phyloP scores from a whole-genome alignment of 37 sponge, comb jelly and placozoan species.

The Beroe forskalii region DNA sequence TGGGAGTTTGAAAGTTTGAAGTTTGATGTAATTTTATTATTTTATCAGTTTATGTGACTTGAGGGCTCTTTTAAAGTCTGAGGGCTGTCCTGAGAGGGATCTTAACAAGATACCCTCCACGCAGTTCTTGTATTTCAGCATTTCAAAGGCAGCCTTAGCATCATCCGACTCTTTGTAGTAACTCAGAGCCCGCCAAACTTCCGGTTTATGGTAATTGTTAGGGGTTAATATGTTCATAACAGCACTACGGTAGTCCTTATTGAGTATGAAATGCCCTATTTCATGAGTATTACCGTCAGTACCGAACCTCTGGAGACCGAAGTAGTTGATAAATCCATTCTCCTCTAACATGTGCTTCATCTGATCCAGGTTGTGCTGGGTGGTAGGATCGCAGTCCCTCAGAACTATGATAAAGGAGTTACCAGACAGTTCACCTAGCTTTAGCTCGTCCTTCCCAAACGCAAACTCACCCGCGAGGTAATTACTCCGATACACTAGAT shows the following conservation, averaged over 20 bases:
- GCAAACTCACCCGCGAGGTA: conserved; percentile 48
- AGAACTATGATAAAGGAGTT: conserved; percentile 83
- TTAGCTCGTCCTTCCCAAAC: conserved; percentile 72
- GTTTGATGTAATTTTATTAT: conserved; percentile 34
- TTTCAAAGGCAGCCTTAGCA: neutral
- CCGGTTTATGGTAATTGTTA: neutral
- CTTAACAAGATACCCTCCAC: conserved; percentile 1
- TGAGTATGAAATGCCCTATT: neutral
- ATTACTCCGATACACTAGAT: neutral
- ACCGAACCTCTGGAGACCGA: conserved; percentile 97
- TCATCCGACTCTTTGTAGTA: neutral
- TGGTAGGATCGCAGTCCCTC: conserved; percentile 58
- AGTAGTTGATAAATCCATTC: conserved; percentile 92
- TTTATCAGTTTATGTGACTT: no score
- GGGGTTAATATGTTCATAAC: neutral
- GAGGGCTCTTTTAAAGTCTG: neutral
- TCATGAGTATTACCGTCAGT: conserved; percentile 54
- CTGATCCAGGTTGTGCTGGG: conserved; percentile 4
- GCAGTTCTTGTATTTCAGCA: neutral
- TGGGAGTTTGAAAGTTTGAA: conserved; percentile 23
- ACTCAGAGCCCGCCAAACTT: neutral
- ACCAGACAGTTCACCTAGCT: conserved; percentile 78
- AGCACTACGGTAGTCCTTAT: conserved; percentile 13
- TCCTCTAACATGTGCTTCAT: conserved; percentile 69
- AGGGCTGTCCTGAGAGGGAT: neutral